Base-by-base conservation (phyloP, 2,797 vertebrate species). In the Tolypeutes matacus region DNA sequence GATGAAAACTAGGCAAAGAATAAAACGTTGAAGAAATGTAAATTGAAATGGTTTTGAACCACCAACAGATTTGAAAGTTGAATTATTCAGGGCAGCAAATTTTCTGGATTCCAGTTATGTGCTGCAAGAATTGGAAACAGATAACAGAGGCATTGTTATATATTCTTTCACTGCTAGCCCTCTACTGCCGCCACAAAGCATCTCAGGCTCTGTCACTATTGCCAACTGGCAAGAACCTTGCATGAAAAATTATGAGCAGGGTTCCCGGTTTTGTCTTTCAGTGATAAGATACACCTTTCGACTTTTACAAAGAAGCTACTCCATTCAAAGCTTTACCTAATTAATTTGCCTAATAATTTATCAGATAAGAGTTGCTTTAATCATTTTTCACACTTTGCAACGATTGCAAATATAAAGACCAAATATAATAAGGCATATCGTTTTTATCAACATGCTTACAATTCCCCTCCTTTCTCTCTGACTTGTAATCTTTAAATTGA, bases 31-130 rank as follows among this genome's bases (percentile, higher is more conserved):
- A 83, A 36, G 70, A 80, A 96, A 96, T 94, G 53, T 70, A 73
- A 95, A 93, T 96, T 72, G 64, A 83, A 95, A 82, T 83, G 89
- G 70, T 93, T 93, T 83, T 76, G 81, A 93, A 53, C 86, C 65
- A 93, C 89, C 78, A 96, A 93, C 85, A 87, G 84, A 96, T 96
- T 95, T 81, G 46, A 96, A 95, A 65, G 89, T 53, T 94, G 92
- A 97, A 96, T 97, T 96, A 92, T 96, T 97, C 93, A 96, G 96
- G 87, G 84, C 36, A 12, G 96, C 96, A 94, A 87, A 90, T 97
- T 96, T 97, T 96, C 96, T 97, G 95, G 89, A 96, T 97, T 96
- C 96, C 97, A 96, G 73, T 62, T 96, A 64, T 80, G 88, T 94
- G 93, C 91, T 83, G 89, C 93, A 96, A 95, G 95, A 95, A 96